A percentile compares a stretch with the other conserved stretches of the same genome.
Conservation (phyloP, 2,797 vertebrate species). For the Psittacula derbiana region DNA sequence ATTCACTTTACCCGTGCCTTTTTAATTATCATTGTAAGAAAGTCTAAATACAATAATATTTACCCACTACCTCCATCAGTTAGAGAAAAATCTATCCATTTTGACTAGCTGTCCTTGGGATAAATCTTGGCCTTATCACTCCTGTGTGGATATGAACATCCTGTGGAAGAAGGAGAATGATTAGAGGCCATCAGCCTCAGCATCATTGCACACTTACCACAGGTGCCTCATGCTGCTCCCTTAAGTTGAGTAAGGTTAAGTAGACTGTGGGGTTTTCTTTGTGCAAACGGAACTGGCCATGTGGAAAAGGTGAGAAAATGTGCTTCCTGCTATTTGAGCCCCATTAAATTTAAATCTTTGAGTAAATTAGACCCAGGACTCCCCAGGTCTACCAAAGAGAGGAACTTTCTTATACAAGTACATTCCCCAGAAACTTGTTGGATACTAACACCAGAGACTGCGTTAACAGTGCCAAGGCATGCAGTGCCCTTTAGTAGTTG, state of each 20-base stretch:
- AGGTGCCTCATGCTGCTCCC: background rate
- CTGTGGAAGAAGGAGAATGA: background rate
- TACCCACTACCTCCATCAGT: background rate
- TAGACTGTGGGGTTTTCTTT: background rate
- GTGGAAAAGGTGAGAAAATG: background rate
- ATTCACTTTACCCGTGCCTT: background rate
- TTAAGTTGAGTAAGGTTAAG: background rate
- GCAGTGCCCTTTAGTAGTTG: background rate
- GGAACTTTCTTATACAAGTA: background rate
- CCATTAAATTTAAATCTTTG: background rate
- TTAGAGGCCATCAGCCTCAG: background rate
- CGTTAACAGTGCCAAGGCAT: background rate
- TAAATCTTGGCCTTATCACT: background rate
- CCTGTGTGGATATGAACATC: background rate
- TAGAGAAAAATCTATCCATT: conserved; percentile 12
- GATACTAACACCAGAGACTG: background rate
- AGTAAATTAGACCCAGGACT: background rate
- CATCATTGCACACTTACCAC: background rate
- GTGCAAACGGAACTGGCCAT: fast-evolving
- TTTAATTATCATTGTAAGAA: conserved; percentile 14
- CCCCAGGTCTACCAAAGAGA: background rate
- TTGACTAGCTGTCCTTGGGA: background rate
- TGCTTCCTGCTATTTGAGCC: background rate
- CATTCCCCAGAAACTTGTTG: background rate
- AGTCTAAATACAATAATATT: background rate